A percentile compares a stretch with the other conserved stretches of the same genome.
phyloP scores from a whole-genome alignment of 1,140 invertebrate genomes.

The Lepeophtheirus salmonis region DNA sequence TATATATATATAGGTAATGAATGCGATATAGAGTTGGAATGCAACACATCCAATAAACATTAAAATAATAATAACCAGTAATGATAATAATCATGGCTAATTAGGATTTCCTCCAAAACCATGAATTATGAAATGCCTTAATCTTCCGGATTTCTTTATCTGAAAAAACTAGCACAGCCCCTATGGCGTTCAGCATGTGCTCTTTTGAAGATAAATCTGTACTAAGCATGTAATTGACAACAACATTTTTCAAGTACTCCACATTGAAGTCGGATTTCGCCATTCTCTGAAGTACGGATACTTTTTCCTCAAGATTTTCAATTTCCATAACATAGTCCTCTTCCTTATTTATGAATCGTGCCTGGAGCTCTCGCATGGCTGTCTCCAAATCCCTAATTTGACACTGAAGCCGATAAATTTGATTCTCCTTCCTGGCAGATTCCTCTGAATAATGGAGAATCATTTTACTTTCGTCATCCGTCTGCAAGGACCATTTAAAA shows the following conservation, averaged over 20 bases:
- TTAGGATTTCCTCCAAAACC: constrained; percentile 22
- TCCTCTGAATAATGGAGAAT: constrained; percentile 7
- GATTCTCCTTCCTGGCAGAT: neutral
- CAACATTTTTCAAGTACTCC: constrained; percentile 75
- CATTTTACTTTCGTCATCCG: neutral
- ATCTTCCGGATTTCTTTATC: constrained; percentile 41
- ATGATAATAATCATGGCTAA: too few species aligned
- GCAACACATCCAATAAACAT: too few species aligned
- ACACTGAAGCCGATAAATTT: neutral
- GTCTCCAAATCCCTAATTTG: constrained; percentile 4
- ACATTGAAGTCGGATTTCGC: constrained; percentile 64
- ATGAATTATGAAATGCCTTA: constrained; percentile 21
- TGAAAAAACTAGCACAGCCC: constrained; percentile 60
- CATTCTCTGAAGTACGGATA: constrained; percentile 43
- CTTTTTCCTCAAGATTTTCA: constrained; percentile 1
- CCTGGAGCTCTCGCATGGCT: constrained; percentile 8
- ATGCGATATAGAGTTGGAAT: too few species aligned
- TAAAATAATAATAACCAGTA: too few species aligned
- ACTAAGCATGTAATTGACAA: constrained; percentile 56
- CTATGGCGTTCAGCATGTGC: constrained; percentile 73
- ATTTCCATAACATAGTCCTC: constrained; percentile 10
- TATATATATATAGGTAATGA: too few species aligned
- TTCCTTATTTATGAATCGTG: constrained; percentile 8
- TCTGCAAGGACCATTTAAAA: too few species aligned
- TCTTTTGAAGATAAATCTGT: constrained; percentile 43